These are phyloP conservation scores for Calliphora vicina DNA, from an alignment of 1,140 invertebrate genomes.

Conservation along the genomic window DNA sequence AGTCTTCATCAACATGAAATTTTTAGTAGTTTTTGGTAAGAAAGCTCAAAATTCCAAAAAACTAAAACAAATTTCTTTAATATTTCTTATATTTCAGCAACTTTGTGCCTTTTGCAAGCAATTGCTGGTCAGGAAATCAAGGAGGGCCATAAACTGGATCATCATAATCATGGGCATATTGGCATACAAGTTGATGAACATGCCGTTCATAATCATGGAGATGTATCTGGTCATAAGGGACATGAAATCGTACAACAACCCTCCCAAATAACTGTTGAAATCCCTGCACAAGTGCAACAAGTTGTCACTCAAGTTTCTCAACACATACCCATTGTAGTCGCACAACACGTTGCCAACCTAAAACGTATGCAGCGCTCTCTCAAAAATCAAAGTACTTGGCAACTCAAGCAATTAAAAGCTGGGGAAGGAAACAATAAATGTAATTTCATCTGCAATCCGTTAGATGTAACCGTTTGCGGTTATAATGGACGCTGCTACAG, in stretches of 20 bases:
- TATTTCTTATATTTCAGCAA: not conserved
- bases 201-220: not conserved
- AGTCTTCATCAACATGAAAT: not conserved
- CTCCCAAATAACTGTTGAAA: not conserved
- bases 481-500: not conserved
- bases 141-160: not conserved
- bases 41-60: not conserved
- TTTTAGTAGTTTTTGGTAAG: not conserved
- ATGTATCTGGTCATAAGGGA: too few relatives aligned
- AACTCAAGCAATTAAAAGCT: not conserved
- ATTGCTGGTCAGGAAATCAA: not conserved
- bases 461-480: not conserved
- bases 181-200: not conserved
- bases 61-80: not conserved
- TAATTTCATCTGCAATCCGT: not conserved
- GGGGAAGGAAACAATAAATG: not conserved
- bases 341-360: not conserved
- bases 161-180: not conserved
- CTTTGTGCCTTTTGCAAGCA: not conserved
- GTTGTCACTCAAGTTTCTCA: slow-evolving; percentile 32
- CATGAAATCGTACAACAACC: too few relatives aligned
- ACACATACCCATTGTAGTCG: slow-evolving; percentile 26
- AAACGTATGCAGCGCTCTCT: not conserved
- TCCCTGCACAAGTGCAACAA: not conserved
- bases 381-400: not conserved